A percentile compares a stretch with the other conserved stretches of the same genome.
These are phyloP conservation scores for Varanus salvator DNA, from an alignment of 2,113 vertebrate species.

Conservation along the genomic window DNA sequence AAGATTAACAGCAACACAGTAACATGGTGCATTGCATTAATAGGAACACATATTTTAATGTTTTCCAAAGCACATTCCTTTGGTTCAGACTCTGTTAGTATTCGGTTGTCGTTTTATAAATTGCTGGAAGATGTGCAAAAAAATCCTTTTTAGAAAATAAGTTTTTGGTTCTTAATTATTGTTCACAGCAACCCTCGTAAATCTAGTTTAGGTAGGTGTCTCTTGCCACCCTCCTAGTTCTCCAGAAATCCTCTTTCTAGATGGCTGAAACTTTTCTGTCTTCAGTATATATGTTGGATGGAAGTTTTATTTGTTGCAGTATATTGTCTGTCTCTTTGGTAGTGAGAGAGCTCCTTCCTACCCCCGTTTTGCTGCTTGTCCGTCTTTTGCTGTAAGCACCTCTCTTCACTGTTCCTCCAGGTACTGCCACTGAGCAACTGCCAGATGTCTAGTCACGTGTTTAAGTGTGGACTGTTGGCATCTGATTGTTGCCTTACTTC, in stretches of 20 bases:
- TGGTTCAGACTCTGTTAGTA: slow-evolving; percentile 71
- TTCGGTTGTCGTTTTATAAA: slow-evolving; percentile 76
- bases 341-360: slow-evolving; percentile 28
- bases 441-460: slow-evolving; percentile 1
- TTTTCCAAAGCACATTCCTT: slow-evolving; percentile 70
- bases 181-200: slow-evolving; percentile 52
- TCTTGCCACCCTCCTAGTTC: slow-evolving; percentile 25
- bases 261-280: slow-evolving; percentile 38
- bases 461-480: slow-evolving; percentile 48
- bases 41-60: slow-evolving; percentile 65
- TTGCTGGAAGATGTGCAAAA: slow-evolving; percentile 70
- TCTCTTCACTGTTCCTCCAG: slow-evolving; percentile 13
- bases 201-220: slow-evolving; percentile 47
- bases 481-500: slow-evolving; percentile 61
- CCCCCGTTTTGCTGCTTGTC: not conserved
- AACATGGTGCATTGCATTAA: slow-evolving; percentile 51
- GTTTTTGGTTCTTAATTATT: slow-evolving; percentile 69
- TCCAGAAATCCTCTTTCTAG: not conserved
- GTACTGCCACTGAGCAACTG: not conserved
- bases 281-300: slow-evolving; percentile 39
- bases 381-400: slow-evolving; percentile 66
- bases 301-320: slow-evolving; percentile 33
- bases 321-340: slow-evolving; percentile 58
- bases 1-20: slow-evolving; percentile 38
- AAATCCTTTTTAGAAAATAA: slow-evolving; percentile 55